These are phyloP conservation scores for Pleuronectes platessa DNA, from an alignment of 2,113 vertebrate species.

Conservation along the genomic window DNA sequence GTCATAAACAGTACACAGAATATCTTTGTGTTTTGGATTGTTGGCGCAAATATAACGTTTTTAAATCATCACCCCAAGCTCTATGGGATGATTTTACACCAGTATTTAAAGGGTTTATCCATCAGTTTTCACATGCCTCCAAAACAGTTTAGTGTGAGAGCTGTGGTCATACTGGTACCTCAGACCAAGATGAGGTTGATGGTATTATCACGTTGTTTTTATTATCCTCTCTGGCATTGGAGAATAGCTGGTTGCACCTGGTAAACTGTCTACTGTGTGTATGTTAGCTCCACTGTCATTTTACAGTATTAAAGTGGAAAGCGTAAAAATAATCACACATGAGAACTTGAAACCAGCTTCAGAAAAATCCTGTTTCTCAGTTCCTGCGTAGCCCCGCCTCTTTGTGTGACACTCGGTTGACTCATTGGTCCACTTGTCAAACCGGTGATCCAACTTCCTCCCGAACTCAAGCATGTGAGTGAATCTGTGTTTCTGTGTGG, in stretches of 20 bases:
- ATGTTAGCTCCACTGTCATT: not conserved
- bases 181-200: not conserved
- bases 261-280: not conserved
- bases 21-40: no score
- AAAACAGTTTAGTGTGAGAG: not conserved
- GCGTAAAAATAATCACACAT: not conserved
- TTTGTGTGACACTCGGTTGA: constrained; percentile 2
- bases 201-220: not conserved
- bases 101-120: not conserved
- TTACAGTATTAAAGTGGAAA: not conserved
- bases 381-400: not conserved
- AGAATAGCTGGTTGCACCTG: not conserved
- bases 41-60: no score
- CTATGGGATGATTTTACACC: not conserved
- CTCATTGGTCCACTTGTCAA: constrained; percentile 28
- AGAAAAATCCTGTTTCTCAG: not conserved
- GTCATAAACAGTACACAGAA: no score
- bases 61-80: no score
- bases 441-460: constrained; percentile 10
- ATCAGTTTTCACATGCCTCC: no score
- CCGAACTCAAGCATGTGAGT: not conserved
- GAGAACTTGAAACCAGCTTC: not conserved
- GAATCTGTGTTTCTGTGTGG: not conserved
- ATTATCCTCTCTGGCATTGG: not conserved
- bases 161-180: not conserved